Evolutionary conservation across 2,113 vertebrate genomes (phyloP), one percentile per base, ranked within the genome.

Genomic region (Meleagris gallopavo): DNA sequence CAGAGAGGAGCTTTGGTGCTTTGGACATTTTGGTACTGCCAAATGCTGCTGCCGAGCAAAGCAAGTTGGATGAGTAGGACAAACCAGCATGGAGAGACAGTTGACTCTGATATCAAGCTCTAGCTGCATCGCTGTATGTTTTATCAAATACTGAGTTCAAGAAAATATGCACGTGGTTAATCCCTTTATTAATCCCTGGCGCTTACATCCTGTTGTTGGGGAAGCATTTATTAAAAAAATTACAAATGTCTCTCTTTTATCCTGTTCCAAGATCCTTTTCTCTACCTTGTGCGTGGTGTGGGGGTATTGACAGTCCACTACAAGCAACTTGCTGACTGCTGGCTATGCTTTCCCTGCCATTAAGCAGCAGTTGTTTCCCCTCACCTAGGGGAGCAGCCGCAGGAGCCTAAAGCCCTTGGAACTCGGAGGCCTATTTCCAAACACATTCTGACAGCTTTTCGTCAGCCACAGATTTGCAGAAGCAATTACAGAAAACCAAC

Each of bases 171-270:
- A 25, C 40, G 21, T 88, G 41, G 27, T 88, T 41, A 83, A 93
- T 25, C 29, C 38, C 14, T 55, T 75, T 72, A 74, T 91, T 79
- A 90, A 61, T 40, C 58, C 65, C 75, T 40, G 36, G 52, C 88
- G 73, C 79, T 76, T 66, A 67, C 46, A 43, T 0, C 0, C 45
- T 61, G 67, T 78, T 75, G 79, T 83, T 75, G 69, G 36, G 69
- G 48, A 62, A 88, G 64, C 48, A 67, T 79, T 72, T 62, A 60
- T 89, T 77, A 40, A 86, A n/a, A 55, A 80, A 34, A 19, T 48
- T 89, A 75, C 32, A 62, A 62, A 92, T 72, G 14, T 66, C 14
- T 46, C 73, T 60, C 83, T 80, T 93, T 97, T 40, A 94, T 93
- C 83, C 67, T 11, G 2, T 58, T 83, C 92, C 93, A 94, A 71